Conservation (phyloP, 2,888 invertebrate species). For the Physocephala rufipes region DNA sequence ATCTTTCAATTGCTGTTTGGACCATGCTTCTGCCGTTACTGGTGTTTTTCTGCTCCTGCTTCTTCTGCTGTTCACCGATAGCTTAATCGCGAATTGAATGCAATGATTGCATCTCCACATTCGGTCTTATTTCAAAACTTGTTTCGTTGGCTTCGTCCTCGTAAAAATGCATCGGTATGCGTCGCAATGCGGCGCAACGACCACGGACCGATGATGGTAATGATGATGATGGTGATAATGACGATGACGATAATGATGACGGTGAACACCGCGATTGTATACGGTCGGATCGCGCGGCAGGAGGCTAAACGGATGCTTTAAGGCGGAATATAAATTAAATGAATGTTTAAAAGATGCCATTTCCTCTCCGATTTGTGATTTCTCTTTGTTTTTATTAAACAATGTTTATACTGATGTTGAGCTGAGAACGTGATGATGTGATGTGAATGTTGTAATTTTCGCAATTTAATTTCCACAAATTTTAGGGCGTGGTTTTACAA, state of each 20-base stretch:
- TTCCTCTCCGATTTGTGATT: constrained; percentile 29
- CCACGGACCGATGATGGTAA: too few species aligned
- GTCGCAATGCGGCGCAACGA: background rate
- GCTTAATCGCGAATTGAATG: background rate
- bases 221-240: too few species aligned
- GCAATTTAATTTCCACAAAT: background rate
- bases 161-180: constrained; percentile 21
- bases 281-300: background rate
- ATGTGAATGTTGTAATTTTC: constrained; percentile 12
- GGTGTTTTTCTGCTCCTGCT: too few species aligned
- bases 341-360: constrained; percentile 23
- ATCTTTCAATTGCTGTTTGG: background rate
- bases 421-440: background rate
- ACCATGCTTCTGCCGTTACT: background rate
- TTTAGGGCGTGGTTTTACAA: constrained; percentile 11
- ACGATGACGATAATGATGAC: too few species aligned
- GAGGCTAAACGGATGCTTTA: background rate
- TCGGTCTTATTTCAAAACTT: constrained; percentile 19
- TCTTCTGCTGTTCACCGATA: background rate
- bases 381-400: constrained; percentile 1
- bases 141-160: constrained; percentile 15
- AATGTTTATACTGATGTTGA: background rate
- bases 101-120: constrained; percentile 21
- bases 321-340: constrained; percentile 17
- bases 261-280: too few species aligned